Base-by-base conservation (phyloP, 2,113 vertebrate species). In the Crotophaga sulcirostris region DNA sequence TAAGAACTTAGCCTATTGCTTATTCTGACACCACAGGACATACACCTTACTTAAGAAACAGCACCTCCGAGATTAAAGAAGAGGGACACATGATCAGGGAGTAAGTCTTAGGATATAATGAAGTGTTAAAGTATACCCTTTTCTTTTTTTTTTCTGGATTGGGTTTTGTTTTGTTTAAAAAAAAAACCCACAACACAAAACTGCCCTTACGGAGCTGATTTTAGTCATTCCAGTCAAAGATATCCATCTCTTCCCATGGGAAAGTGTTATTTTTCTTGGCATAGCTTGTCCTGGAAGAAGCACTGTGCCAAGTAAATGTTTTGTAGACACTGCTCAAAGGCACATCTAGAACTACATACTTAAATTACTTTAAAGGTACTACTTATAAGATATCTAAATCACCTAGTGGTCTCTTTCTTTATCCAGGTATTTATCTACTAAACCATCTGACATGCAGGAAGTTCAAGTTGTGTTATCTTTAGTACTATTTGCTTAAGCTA, bases 401-500 rank as follows among this genome's bases (percentile, higher is more conserved):
- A 58, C 16, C 19, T 64, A 25, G 34, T 52, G 26, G 33, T 66
- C 68, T 56, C 42, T 92, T 47, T 47, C 20, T 49, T 33, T 59
- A 33, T 54, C 31, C 47, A 45, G 10, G 8, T 69, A 36, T 80
- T 69, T 25, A 40, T 68, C n/a, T 28, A 23, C 18, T 77, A 17
- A 70, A 55, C 6, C 31, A 29, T 2, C 28, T 33, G 74, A 77
- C 34, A 69, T 20, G 33, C 60, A 87, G 17, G 24, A 66, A 76
- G 29, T 23, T 62, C 0, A 0, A 60, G 13, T 72, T 70, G 28
- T 9, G 15, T 24, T 59, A 78, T 17, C 3, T 9, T 54, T 49
- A 40, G 20, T 34, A 80, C 4, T 29, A 64, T 36, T 8, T 59
- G 73, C 16, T 68, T 36, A 21, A 64, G 6, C 11, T 73, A 26